phyloP scores from a whole-genome alignment of 2,888 invertebrate genomes.

The Abrostola triplasia region DNA sequence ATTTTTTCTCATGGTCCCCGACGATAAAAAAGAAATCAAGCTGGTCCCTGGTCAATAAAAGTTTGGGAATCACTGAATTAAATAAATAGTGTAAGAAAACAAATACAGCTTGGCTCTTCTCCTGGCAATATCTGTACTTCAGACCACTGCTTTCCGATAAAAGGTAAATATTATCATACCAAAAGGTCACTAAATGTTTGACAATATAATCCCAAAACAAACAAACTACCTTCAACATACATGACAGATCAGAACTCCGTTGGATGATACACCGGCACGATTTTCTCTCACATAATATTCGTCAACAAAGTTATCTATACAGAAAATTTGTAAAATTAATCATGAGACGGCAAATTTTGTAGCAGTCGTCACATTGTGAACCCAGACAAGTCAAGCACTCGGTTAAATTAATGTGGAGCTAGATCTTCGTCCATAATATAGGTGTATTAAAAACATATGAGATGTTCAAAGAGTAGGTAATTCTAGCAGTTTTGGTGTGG shows the following conservation, averaged over 20 bases:
- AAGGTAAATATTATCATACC: too few relatives aligned
- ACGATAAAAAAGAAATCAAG: too few relatives aligned
- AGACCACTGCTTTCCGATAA: too few relatives aligned
- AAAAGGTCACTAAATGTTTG: too few relatives aligned
- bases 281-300: conserved; percentile 21
- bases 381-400: conserved; percentile 63
- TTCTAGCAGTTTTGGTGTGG: background rate
- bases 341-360: conserved; percentile 53
- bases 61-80: too few relatives aligned
- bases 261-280: conserved; percentile 18
- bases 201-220: background rate
- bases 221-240: background rate
- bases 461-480: conserved; percentile 50
- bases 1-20: too few relatives aligned
- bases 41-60: too few relatives aligned
- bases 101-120: too few relatives aligned
- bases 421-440: conserved; percentile 59
- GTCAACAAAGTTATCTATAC: conserved; percentile 39
- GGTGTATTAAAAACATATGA: conserved; percentile 59
- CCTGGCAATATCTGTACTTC: too few relatives aligned
- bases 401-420: conserved; percentile 67
- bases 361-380: conserved; percentile 50
- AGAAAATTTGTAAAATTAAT: conserved; percentile 55
- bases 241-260: conserved; percentile 10
- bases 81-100: too few relatives aligned